Percentiles rank a stretch among this genome's conserved stretches.
These are phyloP conservation scores for Drosophila lutescens DNA, from an alignment of 2,888 invertebrate genomes.

Conservation along the genomic window DNA sequence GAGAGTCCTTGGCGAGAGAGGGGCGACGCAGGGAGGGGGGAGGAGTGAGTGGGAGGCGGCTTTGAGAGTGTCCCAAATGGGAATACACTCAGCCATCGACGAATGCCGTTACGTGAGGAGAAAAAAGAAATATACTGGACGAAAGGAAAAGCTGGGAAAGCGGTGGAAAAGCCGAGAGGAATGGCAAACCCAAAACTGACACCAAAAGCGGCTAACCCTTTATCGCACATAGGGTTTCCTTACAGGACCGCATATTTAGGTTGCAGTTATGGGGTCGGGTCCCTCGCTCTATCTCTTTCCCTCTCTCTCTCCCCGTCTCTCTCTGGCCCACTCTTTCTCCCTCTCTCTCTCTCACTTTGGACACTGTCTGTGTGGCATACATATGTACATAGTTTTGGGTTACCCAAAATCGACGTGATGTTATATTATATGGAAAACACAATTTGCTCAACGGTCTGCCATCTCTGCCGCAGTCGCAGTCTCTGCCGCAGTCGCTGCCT, in stretches of 20 bases:
- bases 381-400: conserved; percentile 63
- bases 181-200: conserved; percentile 82
- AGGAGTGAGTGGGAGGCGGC: conserved; percentile 24
- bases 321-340: not conserved
- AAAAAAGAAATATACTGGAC: conserved; percentile 21
- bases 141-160: conserved; percentile 12
- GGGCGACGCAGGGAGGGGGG: not conserved
- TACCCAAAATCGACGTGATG: conserved; percentile 81
- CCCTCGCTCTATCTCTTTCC: conserved; percentile 45
- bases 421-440: conserved; percentile 78
- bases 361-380: conserved; percentile 32
- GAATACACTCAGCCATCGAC: conserved; percentile 57
- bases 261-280: conserved; percentile 84
- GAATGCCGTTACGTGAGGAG: conserved; percentile 77
- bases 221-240: conserved; percentile 85
- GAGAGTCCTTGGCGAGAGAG: conserved; percentile 42
- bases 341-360: conserved; percentile 6
- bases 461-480: conserved; percentile 26
- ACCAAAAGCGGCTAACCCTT: conserved; percentile 85
- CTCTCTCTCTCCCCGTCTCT: not conserved
- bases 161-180: conserved; percentile 32
- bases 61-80: conserved; percentile 44
- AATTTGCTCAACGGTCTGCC: conserved; percentile 72
- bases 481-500: conserved; percentile 12
- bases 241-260: conserved; percentile 85